These are phyloP conservation scores for Nemotelus nigrinus DNA, from an alignment of 2,888 invertebrate species.

Conservation along the genomic window DNA sequence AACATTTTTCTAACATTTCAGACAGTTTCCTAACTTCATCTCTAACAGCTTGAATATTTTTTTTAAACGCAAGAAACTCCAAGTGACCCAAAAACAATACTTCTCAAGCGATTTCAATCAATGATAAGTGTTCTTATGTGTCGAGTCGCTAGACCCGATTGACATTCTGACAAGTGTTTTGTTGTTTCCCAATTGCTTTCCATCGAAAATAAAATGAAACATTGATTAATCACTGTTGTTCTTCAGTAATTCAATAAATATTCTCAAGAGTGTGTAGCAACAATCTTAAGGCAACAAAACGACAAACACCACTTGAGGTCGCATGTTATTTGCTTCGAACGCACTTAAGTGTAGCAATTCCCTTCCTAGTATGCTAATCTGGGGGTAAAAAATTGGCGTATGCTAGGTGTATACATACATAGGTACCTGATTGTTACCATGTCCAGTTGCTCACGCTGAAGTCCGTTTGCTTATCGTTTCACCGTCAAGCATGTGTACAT, in stretches of 20 bases:
- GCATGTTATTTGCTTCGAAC: conserved; percentile 29
- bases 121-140: background rate
- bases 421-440: conserved; percentile 11
- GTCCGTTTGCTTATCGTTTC: background rate
- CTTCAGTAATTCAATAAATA: background rate
- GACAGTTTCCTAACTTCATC: too few species aligned
- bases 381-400: conserved; percentile 25
- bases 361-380: conserved; percentile 36
- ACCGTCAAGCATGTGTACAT: conserved; percentile 11
- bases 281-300: conserved; percentile 39
- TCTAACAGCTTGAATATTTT: too few species aligned
- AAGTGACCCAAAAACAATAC: background rate
- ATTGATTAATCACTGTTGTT: conserved; percentile 1
- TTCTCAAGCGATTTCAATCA: conserved; percentile 10
- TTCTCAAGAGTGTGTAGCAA: conserved; percentile 29
- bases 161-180: background rate
- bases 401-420: background rate
- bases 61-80: too few species aligned
- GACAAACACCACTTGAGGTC: conserved; percentile 20
- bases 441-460: background rate
- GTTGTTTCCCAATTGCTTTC: background rate
- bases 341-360: conserved; percentile 44
- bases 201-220: conserved; percentile 24
- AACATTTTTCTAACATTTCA: too few species aligned
- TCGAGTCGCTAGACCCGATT: background rate